Percentiles rank a stretch among this genome's conserved stretches.
Conservation (phyloP, 2,888 invertebrate species). For the Petrolisthes cinctipes region DNA sequence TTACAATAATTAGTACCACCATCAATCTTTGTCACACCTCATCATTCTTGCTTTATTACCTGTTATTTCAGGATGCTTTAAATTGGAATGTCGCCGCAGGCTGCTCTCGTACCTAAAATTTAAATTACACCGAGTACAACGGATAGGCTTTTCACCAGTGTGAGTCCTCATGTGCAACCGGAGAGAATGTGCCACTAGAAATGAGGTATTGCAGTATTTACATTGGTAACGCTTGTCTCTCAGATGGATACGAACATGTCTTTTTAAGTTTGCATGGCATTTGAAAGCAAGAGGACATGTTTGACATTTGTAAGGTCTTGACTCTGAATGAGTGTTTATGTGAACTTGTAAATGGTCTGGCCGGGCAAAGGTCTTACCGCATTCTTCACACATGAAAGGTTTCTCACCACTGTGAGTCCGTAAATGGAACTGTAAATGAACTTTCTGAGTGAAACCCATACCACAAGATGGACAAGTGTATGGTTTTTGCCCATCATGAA, state of each 20-base stretch:
- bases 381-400: conserved; percentile 30
- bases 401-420: conserved; percentile 33
- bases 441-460: conserved; percentile 15
- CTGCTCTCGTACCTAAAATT: conserved; percentile 32
- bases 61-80: conserved; percentile 24
- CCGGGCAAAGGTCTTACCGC: conserved; percentile 34
- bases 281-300: conserved; percentile 27
- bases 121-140: conserved; percentile 12
- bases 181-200: conserved; percentile 27
- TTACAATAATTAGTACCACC: too few species aligned
- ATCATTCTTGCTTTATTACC: neutral
- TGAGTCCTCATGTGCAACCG: conserved; percentile 29
- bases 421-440: conserved; percentile 30
- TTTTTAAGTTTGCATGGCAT: conserved; percentile 9
- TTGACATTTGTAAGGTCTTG: conserved; percentile 30
- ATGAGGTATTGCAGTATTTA: conserved; percentile 19
- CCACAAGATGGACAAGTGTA: conserved; percentile 21
- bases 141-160: conserved; percentile 42
- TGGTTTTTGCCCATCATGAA: conserved; percentile 23
- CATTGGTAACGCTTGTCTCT: conserved; percentile 18
- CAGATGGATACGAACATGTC: conserved; percentile 18
- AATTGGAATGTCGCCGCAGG: conserved; percentile 11
- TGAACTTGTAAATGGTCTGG: conserved; percentile 19
- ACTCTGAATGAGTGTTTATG: conserved; percentile 16
- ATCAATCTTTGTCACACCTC: too few species aligned